phyloP scores from a whole-genome alignment of 2,888 invertebrate species.

The Apamea monoglypha region DNA sequence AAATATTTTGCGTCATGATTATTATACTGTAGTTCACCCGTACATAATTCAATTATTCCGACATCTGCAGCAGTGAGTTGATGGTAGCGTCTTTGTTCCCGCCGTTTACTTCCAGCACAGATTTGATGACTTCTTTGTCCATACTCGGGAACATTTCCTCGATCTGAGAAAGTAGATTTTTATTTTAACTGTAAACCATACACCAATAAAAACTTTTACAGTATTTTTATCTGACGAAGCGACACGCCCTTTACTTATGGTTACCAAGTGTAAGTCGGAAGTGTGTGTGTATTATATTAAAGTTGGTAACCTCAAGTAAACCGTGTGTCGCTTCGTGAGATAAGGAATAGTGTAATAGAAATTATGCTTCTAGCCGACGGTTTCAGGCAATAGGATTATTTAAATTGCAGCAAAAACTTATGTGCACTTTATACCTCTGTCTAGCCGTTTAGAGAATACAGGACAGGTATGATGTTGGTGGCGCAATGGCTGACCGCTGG shows the following conservation, averaged over 20 bases:
- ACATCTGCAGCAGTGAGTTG: slow-evolving; percentile 97
- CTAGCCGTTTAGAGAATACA: too few species aligned
- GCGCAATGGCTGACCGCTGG: too few species aligned
- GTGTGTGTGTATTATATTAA: too few species aligned
- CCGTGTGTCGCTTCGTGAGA: too few species aligned
- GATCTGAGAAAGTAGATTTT: slow-evolving; percentile 91
- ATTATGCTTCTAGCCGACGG: too few species aligned
- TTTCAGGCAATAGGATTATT: too few species aligned
- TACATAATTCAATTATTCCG: slow-evolving; percentile 88
- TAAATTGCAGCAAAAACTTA: too few species aligned
- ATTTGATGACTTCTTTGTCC: slow-evolving; percentile 97
- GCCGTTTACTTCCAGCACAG: slow-evolving; percentile 96
- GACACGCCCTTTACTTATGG: background rate
- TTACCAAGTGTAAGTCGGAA: background rate
- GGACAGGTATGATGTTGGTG: too few species aligned
- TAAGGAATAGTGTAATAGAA: too few species aligned
- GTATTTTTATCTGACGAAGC: background rate
- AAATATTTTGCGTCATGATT: slow-evolving; percentile 32
- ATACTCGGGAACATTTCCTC: slow-evolving; percentile 99
- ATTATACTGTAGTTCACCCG: background rate
- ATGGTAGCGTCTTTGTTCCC: slow-evolving; percentile 97
- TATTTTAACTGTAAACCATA: background rate
- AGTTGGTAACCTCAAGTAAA: too few species aligned
- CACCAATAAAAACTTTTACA: too few species aligned
- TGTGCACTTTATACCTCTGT: too few species aligned